Percentiles rank a stretch among this genome's conserved stretches.
Conservation (phyloP, 2,113 vertebrate genomes). For the Phainopepla nitens region DNA sequence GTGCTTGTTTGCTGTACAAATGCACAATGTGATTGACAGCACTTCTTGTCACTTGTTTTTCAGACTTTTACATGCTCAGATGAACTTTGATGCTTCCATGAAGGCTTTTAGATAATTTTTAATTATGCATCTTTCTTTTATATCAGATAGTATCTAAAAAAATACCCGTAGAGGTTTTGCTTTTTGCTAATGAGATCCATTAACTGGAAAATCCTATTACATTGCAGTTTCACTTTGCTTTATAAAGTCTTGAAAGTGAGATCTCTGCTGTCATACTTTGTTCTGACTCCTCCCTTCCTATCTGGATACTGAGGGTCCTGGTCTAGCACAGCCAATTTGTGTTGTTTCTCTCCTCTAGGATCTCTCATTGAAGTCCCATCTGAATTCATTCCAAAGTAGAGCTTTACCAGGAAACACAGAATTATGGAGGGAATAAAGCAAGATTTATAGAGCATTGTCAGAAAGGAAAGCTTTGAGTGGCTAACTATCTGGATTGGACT, state of each 20-base stretch:
- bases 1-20: not conserved
- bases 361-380: not conserved
- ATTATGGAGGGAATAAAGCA: not conserved
- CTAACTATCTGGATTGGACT: not conserved
- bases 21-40: not conserved
- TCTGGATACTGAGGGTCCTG: not conserved
- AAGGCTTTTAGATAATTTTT: not conserved
- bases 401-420: not conserved
- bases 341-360: not conserved
- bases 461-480: not conserved
- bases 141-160: not conserved
- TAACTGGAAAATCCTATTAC: constrained; percentile 14
- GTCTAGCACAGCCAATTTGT: not conserved
- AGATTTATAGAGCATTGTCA: not conserved
- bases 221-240: not conserved
- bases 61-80: not conserved
- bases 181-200: not conserved
- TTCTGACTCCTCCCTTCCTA: not conserved
- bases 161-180: not conserved
- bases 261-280: not conserved
- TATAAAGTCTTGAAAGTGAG: not conserved
- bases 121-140: not conserved
- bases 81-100: not conserved
- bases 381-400: not conserved
- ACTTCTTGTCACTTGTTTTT: not conserved